Conservation (phyloP, 2,797 vertebrate species). For the Poecilia picta region DNA sequence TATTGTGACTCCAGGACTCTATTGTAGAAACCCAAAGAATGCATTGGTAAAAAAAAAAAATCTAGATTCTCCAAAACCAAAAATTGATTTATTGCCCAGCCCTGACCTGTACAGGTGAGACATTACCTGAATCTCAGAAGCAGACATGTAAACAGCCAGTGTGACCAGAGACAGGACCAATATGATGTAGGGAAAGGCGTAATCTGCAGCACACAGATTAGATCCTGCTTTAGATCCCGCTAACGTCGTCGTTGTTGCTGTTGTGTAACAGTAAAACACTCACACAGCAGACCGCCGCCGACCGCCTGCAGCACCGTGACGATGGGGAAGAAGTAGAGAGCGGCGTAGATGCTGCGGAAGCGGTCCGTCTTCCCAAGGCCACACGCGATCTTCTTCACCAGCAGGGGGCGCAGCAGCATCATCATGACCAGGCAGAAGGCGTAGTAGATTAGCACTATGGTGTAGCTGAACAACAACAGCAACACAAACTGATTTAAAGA, state of each 20-base stretch:
- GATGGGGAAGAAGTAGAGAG: constrained; percentile 97
- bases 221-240: too few species aligned
- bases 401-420: constrained; percentile 96
- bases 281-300: constrained; percentile 95
- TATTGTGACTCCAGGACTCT: too few species aligned
- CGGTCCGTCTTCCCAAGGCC: constrained; percentile 95
- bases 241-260: too few species aligned
- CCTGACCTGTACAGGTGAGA: not conserved
- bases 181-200: constrained; percentile 96
- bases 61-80: too few species aligned
- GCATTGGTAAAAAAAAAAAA: too few species aligned
- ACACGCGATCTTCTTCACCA: constrained; percentile 97
- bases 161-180: constrained; percentile 95
- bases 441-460: constrained; percentile 96
- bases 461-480: constrained; percentile 84
- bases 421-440: constrained; percentile 95
- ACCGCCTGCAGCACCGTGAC: constrained; percentile 95
- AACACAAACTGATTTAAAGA: not conserved
- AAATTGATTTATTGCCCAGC: too few species aligned
- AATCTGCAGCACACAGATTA: constrained; percentile 84
- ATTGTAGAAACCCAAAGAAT: too few species aligned
- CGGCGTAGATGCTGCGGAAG: constrained; percentile 97
- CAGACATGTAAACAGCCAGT: constrained; percentile 96
- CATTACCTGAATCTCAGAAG: constrained; percentile 96
- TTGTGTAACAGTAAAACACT: constrained; percentile 62